A percentile compares a stretch with the other conserved stretches of the same genome.
phyloP scores from a whole-genome alignment of 2,797 vertebrate genomes.

The Megaceryle alcyon region DNA sequence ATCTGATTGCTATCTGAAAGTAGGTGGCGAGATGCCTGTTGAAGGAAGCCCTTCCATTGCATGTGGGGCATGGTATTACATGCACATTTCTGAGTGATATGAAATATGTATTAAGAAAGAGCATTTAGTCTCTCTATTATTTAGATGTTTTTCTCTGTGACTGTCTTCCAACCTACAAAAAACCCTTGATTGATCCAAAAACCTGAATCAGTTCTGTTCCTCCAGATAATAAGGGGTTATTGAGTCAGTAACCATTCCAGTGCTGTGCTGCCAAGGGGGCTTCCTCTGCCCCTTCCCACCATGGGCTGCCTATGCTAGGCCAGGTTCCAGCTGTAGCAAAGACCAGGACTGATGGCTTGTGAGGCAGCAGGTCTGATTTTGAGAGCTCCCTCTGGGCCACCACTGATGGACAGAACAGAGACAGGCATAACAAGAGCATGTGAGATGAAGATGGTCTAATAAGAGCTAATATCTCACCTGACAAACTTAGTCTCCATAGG shows the following conservation, averaged over 20 bases:
- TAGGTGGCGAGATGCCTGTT: neutral
- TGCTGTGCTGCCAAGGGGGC: rapidly evolving
- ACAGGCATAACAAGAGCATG: rapidly evolving
- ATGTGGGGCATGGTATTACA: neutral
- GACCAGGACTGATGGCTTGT: neutral
- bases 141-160: neutral
- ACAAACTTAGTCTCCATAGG: neutral
- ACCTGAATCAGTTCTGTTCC: neutral
- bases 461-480: neutral
- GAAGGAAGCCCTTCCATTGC: neutral
- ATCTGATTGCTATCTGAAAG: neutral
- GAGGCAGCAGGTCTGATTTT: neutral
- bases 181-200: neutral
- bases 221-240: neutral
- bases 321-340: neutral
- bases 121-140: neutral
- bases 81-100: neutral
- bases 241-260: neutral
- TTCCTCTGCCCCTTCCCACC: neutral
- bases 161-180: neutral
- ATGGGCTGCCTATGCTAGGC: rapidly evolving
- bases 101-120: neutral
- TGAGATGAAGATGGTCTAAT: neutral
- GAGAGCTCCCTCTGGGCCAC: neutral
- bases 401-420: neutral